Conservation (phyloP, 2,113 vertebrate species). For the Bufo bufo region DNA sequence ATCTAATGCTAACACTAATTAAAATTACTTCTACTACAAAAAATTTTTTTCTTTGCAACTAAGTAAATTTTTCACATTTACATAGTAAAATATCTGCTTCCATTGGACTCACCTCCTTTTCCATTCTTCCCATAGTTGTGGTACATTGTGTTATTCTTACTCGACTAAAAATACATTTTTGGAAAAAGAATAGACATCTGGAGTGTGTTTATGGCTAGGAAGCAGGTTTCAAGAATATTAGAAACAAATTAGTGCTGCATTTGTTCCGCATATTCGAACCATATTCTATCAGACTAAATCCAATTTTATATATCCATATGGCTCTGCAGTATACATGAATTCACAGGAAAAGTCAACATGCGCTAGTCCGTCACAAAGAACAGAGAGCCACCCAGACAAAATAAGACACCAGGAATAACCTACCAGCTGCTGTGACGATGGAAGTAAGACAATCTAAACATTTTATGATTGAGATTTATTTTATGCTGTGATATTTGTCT, state of each 20-base stretch:
- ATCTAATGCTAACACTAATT: not conserved
- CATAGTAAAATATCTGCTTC: not conserved
- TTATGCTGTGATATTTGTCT: not conserved
- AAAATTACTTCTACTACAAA: not conserved
- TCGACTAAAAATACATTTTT: slow-evolving; percentile 11
- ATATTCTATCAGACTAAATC: slow-evolving; percentile 46
- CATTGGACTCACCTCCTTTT: not conserved
- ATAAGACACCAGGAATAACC: slow-evolving; percentile 4
- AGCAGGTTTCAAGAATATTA: slow-evolving; percentile 43
- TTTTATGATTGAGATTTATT: slow-evolving; percentile 10
- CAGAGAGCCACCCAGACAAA: not conserved
- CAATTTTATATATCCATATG: slow-evolving; percentile 49
- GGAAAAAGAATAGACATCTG: slow-evolving; percentile 39
- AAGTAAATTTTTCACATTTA: not conserved
- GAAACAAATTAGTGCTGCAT: slow-evolving; percentile 56
- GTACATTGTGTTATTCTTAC: slow-evolving; percentile 23
- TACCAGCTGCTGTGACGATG: slow-evolving; percentile 21
- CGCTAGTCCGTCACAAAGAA: slow-evolving; percentile 1
- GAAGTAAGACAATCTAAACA: not conserved
- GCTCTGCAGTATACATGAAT: slow-evolving; percentile 27
- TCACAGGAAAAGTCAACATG: slow-evolving; percentile 28
- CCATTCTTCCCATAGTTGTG: not conserved
- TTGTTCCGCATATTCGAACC: slow-evolving; percentile 46
- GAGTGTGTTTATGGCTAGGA: slow-evolving; percentile 36
- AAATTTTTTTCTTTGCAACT: not conserved